phyloP scores from a whole-genome alignment of 2,797 vertebrate genomes.

The Spondyliosoma cantharus region DNA sequence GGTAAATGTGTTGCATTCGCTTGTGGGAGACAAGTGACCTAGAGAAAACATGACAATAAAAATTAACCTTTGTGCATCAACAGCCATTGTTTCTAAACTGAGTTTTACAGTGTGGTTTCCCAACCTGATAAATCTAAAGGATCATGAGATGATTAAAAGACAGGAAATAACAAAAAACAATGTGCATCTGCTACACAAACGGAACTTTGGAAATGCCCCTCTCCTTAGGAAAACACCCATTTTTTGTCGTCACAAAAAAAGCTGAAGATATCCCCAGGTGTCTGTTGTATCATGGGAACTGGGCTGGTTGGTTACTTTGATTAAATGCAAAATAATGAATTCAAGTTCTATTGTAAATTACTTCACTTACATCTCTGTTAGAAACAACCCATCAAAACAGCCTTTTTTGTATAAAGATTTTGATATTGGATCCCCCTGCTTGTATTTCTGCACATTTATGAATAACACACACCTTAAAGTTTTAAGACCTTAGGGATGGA shows the following conservation, averaged over 20 bases:
- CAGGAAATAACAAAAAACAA: too few relatives aligned
- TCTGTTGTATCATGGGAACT: too few relatives aligned
- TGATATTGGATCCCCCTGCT: neutral
- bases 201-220: too few relatives aligned
- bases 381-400: neutral
- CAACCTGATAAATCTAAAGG: too few relatives aligned
- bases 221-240: too few relatives aligned
- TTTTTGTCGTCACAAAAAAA: too few relatives aligned
- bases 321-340: too few relatives aligned
- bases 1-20: neutral
- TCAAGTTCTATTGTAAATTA: too few relatives aligned
- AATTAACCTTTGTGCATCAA: neutral
- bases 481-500: neutral
- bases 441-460: neutral
- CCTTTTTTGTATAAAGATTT: too few relatives aligned
- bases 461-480: neutral
- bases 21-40: neutral
- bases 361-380: neutral
- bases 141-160: neutral
- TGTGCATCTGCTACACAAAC: neutral
- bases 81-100: neutral
- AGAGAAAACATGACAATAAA: neutral
- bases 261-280: too few relatives aligned
- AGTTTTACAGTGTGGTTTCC: too few relatives aligned
- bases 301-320: too few relatives aligned